A percentile compares a stretch with the other conserved stretches of the same genome.
Conservation (phyloP, 2,113 vertebrate genomes). For the Pelusios castaneus region DNA sequence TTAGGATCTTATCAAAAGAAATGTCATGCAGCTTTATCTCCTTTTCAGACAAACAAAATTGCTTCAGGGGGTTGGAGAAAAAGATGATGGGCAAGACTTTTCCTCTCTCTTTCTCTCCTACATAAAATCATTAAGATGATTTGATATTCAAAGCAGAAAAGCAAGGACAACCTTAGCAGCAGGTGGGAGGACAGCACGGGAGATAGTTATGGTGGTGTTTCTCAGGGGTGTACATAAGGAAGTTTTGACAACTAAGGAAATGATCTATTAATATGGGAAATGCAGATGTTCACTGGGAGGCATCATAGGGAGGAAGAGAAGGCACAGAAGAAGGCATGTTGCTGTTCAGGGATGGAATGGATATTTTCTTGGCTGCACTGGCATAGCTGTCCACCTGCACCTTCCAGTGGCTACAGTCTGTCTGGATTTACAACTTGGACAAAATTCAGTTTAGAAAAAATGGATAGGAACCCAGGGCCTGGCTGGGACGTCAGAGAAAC, state of each 20-base stretch:
- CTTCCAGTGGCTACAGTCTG: background rate
- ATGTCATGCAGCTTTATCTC: background rate
- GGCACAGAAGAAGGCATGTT: background rate
- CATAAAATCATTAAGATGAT: background rate
- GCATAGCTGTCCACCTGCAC: background rate
- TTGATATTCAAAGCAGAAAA: background rate
- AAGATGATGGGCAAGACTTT: background rate
- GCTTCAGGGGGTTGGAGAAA: background rate
- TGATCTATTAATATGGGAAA: background rate
- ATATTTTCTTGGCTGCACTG: background rate
- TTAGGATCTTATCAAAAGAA: slow-evolving; percentile 50
- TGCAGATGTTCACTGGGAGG: background rate
- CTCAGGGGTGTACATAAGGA: background rate
- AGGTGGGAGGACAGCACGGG: background rate
- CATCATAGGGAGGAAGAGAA: background rate
- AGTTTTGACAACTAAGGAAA: background rate
- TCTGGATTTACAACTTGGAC: background rate
- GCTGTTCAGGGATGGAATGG: background rate
- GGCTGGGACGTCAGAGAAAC: background rate
- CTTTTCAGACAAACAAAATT: slow-evolving; percentile 15
- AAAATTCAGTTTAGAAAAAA: background rate
- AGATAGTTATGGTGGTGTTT: background rate
- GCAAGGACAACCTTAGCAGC: background rate
- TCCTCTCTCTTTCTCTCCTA: background rate
- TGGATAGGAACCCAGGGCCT: background rate